phyloP scores from a whole-genome alignment of 2,888 invertebrate species.

The Luperina testacea region DNA sequence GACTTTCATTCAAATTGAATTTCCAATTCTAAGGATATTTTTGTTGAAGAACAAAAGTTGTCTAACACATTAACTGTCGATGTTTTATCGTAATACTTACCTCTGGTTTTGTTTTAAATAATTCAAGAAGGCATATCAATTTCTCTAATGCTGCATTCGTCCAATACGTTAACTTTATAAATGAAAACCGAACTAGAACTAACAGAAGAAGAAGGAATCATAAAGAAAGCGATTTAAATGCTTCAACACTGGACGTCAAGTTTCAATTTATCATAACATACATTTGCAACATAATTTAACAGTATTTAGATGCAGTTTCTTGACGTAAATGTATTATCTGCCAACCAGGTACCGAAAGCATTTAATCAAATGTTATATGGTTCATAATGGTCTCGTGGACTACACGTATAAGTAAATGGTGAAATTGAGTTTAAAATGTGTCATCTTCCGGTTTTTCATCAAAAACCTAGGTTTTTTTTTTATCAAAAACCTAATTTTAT shows the following conservation, averaged over 20 bases:
- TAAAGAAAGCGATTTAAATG: conserved; percentile 15
- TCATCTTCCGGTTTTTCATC: too few species aligned
- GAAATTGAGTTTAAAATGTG: too few species aligned
- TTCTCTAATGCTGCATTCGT: conserved; percentile 17
- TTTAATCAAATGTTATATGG: neutral
- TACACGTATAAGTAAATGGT: neutral
- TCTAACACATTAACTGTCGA: neutral
- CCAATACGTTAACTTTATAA: neutral
- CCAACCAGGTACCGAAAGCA: neutral
- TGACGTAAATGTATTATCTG: conserved; percentile 45
- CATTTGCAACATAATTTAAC: conserved; percentile 51
- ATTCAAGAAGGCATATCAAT: neutral
- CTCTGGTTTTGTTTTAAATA: neutral
- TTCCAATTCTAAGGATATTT: neutral
- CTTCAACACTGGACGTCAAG: conserved; percentile 60
- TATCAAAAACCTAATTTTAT: too few species aligned
- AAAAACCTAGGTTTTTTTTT: too few species aligned
- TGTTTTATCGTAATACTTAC: neutral
- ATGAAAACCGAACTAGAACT: neutral
- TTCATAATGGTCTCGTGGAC: neutral
- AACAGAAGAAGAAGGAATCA: neutral
- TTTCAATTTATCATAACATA: conserved; percentile 50
- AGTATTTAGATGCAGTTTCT: conserved; percentile 13
- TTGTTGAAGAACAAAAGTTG: neutral
- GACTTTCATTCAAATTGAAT: neutral